phyloP scores from a whole-genome alignment of 2,113 vertebrate genomes.

The Ammospiza nelsoni region DNA sequence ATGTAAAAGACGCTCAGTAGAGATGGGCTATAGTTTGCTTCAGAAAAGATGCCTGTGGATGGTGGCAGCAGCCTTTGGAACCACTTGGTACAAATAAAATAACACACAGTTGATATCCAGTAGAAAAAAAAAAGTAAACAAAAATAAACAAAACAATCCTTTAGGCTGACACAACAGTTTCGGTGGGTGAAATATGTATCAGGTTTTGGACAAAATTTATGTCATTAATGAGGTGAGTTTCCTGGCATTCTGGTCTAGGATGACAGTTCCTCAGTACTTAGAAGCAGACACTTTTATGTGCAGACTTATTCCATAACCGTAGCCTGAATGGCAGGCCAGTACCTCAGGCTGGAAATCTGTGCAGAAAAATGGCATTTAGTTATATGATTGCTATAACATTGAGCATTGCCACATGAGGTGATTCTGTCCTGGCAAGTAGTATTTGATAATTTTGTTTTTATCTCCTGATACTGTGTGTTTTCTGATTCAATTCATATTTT shows the following conservation, averaged over 20 bases:
- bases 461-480: neutral
- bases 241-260: conserved; percentile 1
- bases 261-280: neutral
- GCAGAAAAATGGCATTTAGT: neutral
- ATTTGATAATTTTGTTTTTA: neutral
- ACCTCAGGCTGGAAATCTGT: neutral
- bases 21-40: neutral
- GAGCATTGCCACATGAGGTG: neutral
- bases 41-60: neutral
- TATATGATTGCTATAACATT: neutral
- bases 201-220: neutral
- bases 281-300: neutral
- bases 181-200: neutral
- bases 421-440: neutral
- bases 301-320: neutral
- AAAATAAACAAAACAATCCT: neutral
- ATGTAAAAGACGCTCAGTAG: neutral
- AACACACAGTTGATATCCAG: neutral
- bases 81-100: neutral
- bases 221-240: conserved; percentile 1
- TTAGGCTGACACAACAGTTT: neutral
- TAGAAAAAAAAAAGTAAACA: no score
- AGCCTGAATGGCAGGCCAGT: neutral
- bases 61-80: neutral
- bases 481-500: neutral